Base-by-base conservation (phyloP, 2,797 vertebrate genomes). In the Typhlichthys eigenmanni region DNA sequence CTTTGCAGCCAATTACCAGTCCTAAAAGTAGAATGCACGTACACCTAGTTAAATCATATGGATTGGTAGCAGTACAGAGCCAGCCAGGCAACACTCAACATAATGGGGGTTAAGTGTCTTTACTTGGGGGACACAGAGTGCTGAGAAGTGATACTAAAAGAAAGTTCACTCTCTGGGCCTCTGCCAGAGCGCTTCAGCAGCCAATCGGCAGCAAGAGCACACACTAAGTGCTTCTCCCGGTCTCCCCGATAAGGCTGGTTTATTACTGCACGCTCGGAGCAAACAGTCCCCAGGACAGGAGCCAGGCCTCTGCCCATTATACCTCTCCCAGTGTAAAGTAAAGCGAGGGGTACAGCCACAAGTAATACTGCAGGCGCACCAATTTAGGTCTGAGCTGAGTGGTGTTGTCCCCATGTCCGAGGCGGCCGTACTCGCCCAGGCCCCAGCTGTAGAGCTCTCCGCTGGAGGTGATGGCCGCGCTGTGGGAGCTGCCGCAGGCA, bases 371-470 rank as follows among this genome's bases (percentile, higher is more conserved):
- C 2, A 60, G 2, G 56, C 74, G 68, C 90, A 99, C 98, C 95
- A 98, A 94, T 89, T 99, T 99, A 47, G 98, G 98, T 68, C 98
- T 94, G 58, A 99, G 93, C 73, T 99, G 98, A 0, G 98, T 99
- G 1, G 96, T 96, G 82, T 98, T 99, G 87, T 99, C 98, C 8
- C 97, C 97, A 1, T 99, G 98, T 43, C 98, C 98, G 29, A 99
- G 89, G 0, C 98, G 94, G 50, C 97, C 98, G 8, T 99, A 99
- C 62, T 99, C 97, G 8, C 98, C 98, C n/a, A 99, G 87, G n/a
- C 97, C 98, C 98, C 97, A 99, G 0, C 96, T 95, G 73, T 99
- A 99, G 53, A 99, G 90, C 29, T 99, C 98, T 12, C 98, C 98
- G 0, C 97, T 98, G 55, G 98, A 99, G 1, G 98, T 98, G 83